These are phyloP conservation scores for Micrasema longulum DNA, from an alignment of 1,140 invertebrate species.

Conservation along the genomic window DNA sequence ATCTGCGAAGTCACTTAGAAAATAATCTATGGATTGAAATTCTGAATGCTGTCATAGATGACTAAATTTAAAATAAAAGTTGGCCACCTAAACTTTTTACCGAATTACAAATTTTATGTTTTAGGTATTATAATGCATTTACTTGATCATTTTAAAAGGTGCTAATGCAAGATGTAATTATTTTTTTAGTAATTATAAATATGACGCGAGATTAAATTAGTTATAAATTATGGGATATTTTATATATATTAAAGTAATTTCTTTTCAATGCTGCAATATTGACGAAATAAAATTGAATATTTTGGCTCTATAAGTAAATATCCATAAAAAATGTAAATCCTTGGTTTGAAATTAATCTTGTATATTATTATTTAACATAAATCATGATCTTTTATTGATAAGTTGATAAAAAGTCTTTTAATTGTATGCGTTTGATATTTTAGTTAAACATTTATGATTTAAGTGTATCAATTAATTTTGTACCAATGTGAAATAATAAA, in stretches of 20 bases:
- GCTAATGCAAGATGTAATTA: conserved; percentile 41
- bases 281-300: not conserved
- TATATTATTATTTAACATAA: not conserved
- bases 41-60: too few relatives aligned
- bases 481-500: conserved; percentile 35
- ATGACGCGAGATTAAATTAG: conserved; percentile 36
- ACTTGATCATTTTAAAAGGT: conserved; percentile 42
- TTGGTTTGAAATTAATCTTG: not conserved
- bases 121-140: conserved; percentile 28
- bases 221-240: not conserved
- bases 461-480: conserved; percentile 38
- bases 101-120: not conserved
- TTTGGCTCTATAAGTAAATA: not conserved
- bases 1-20: too few relatives aligned
- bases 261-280: conserved; percentile 6
- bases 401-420: not conserved
- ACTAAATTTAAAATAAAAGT: not conserved
- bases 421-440: conserved; percentile 19
- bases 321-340: not conserved
- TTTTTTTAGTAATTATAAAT: conserved; percentile 19
- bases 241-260: not conserved
- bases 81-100: not conserved
- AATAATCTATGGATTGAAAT: too few relatives aligned
- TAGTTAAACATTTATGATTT: conserved; percentile 8
- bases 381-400: conserved; percentile 5